These are phyloP conservation scores for Caenorhabditis latens DNA, from an alignment of 1,140 invertebrate genomes.

Conservation along the genomic window DNA sequence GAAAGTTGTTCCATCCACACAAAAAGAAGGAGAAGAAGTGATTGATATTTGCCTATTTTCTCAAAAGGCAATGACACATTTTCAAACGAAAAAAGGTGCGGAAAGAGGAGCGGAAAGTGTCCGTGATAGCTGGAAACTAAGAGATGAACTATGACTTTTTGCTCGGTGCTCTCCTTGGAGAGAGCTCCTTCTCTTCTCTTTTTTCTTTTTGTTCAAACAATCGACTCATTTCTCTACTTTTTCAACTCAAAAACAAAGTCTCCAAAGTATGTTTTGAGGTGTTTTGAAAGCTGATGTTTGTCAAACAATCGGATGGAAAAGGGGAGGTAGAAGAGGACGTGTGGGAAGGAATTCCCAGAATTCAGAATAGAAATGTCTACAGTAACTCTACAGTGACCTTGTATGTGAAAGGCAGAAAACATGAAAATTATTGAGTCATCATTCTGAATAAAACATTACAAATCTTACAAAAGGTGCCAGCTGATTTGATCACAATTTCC, in stretches of 20 bases:
- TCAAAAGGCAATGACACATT: not conserved
- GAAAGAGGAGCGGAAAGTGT: constrained; percentile 7
- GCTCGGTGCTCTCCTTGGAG: not conserved
- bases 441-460: too few relatives aligned
- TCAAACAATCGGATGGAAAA: not conserved
- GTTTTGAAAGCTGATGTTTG: not conserved
- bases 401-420: too few relatives aligned
- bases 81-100: not conserved
- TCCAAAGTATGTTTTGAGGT: constrained; percentile 39
- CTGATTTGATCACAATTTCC: too few relatives aligned
- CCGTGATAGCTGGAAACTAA: not conserved
- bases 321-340: not conserved
- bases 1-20: too few relatives aligned
- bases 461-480: too few relatives aligned
- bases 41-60: not conserved
- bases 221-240: not conserved
- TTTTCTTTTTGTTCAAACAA: constrained; percentile 8
- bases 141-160: constrained; percentile 32
- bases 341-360: not conserved
- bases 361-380: not conserved
- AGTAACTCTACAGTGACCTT: too few relatives aligned
- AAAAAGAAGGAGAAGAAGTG: too few relatives aligned
- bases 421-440: too few relatives aligned
- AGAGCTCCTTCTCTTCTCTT: not conserved
- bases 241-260: constrained; percentile 29